Evolutionary conservation across 64 coral and sea anemone species (phyloP).

Genomic region (Cladopsammia gracilis): DNA sequence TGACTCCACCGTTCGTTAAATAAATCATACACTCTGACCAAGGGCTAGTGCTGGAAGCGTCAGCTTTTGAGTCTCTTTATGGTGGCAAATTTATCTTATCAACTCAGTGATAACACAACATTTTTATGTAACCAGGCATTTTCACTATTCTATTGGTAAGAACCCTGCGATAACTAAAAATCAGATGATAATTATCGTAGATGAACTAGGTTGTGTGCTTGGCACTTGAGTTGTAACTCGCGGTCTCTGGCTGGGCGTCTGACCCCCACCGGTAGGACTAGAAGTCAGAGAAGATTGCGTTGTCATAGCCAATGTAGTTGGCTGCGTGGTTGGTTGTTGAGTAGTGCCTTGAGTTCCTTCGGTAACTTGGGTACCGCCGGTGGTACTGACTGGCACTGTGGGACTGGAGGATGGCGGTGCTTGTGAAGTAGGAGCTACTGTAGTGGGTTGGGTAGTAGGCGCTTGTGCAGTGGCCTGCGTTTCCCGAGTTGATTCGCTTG

Average conservation of each 20-base stretch:
- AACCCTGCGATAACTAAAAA: no score
- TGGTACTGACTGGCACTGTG: not conserved
- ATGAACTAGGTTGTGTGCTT: not conserved
- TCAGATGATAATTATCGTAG: no score
- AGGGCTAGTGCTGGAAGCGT: no score
- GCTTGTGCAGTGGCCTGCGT: not conserved
- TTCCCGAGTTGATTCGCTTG: not conserved
- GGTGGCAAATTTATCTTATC: no score
- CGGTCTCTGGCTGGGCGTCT: not conserved
- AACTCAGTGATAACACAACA: no score
- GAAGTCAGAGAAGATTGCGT: not conserved
- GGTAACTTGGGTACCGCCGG: not conserved
- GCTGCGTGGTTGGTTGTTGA: not conserved
- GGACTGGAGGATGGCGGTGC: not conserved
- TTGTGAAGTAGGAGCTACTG: not conserved
- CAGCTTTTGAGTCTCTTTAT: no score
- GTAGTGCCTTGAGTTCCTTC: not conserved
- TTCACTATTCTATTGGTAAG: no score
- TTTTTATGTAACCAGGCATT: no score
- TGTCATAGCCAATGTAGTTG: not conserved
- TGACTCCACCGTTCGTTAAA: no score
- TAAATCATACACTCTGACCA: no score
- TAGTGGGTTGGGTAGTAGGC: not conserved
- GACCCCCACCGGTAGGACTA: not conserved
- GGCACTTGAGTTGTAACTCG: not conserved